Evolutionary conservation across 2,888 invertebrate species (phyloP), one percentile per base, ranked within the genome.

Genomic region (Cryptophagus acutangulus): DNA sequence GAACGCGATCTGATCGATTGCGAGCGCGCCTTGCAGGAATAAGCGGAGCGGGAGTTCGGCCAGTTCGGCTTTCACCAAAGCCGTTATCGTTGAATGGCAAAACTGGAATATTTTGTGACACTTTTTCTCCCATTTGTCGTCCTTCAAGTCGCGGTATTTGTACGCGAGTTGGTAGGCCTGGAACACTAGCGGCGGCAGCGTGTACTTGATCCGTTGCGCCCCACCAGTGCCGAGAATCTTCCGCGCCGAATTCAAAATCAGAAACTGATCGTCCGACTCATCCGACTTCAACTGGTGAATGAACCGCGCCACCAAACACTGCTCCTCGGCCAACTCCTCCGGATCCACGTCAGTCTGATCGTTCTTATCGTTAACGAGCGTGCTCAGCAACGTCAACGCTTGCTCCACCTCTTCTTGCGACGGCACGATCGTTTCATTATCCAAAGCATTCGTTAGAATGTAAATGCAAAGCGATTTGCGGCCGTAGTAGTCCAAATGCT

Each of bases 31-130:
- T 72, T 97, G 94, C 2, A 99, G 78, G 70, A 95, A 99, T 37
- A 99, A 71, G 48, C 97, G 78, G 26, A 99, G 72, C 0, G 97
- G 93, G 40, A 99, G 69, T 63, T 99, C 97, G 0, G 95, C 88
- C 30, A 93, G 72, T 64, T 97, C 97, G 0, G 93, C 94, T 68
- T 97, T 96, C 36, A 94, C 91, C 36, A 99, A 73, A 42, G 90
- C 89, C 15, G 85, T 87, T 58, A 99, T 92, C 0, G 95, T 96
- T 58, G 91, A 87, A 67, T 95, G 95, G 63, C 94, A 96, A 68
- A 96, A 97, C 71, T 96, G 92, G 74, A 99, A 92, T 51, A 99
- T 94, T 71, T 96, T 97, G 67, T 90, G 88, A 59, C 96, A 93
- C 66, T 99, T 97, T 70, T 93, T 95, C 69, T 95, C 91, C 96